phyloP scores from a whole-genome alignment of 2,888 invertebrate genomes.

The Lingula anatina region DNA sequence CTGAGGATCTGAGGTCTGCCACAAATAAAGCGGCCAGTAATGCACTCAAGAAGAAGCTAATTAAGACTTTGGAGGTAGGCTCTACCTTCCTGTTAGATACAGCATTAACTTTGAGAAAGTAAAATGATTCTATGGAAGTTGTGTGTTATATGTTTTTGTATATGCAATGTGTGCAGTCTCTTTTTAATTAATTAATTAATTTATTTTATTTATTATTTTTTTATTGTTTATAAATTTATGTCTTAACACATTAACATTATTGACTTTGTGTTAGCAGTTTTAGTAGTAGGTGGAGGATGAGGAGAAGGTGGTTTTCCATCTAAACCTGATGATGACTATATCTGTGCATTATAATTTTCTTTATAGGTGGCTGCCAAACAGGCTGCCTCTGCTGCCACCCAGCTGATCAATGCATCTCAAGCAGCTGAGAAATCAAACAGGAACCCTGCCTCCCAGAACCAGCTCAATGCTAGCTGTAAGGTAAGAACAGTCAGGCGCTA shows the following conservation, averaged over 20 bases:
- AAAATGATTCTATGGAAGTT: too few species aligned
- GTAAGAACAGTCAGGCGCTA: conserved; percentile 11
- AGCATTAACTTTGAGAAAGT: background rate
- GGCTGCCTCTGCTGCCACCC: conserved; percentile 82
- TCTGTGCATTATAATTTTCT: too few species aligned
- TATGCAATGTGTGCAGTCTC: too few species aligned
- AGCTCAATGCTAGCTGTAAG: conserved; percentile 69
- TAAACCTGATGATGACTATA: too few species aligned
- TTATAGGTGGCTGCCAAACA: conserved; percentile 67
- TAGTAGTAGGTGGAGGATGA: too few species aligned
- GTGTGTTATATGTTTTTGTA: too few species aligned
- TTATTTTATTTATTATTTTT: background rate
- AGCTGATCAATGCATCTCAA: conserved; percentile 83
- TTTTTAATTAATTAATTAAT: too few species aligned
- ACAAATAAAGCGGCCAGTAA: conserved; percentile 80
- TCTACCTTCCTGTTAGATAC: background rate
- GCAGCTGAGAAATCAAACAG: conserved; percentile 66
- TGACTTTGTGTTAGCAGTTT: too few species aligned
- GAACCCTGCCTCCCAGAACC: conserved; percentile 67
- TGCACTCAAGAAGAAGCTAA: conserved; percentile 68
- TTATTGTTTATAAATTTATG: background rate
- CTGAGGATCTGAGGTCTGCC: conserved; percentile 87
- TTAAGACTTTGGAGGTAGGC: conserved; percentile 60
- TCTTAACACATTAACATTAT: too few species aligned
- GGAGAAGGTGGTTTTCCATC: too few species aligned